Evolutionary conservation across 1,140 invertebrate species (phyloP), one percentile per base, ranked within the genome.

Genomic region (Xylocopa sonorina): DNA sequence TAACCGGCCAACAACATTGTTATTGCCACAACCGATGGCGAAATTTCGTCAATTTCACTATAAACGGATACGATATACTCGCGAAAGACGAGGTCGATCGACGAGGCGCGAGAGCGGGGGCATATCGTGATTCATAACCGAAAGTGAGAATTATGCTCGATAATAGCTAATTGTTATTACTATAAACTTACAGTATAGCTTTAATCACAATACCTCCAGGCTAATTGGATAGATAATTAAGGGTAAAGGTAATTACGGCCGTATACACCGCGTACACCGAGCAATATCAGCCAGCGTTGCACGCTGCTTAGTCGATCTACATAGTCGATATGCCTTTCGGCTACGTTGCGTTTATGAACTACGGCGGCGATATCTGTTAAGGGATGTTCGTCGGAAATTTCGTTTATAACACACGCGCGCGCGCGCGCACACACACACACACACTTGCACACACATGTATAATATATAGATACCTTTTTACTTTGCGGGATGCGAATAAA

Each of bases 141-240:
- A 84, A 90, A 91, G 89, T 90, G 89, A 87, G 85, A 92, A 92
- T 92, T 92, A 91, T 82, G 89, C 88, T 92, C 91, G 91, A 93
- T 93, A 87, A 78, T 89, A 88, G 90, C 90, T 92, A 93, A 93
- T 93, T 92, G 91, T 93, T 93, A 92, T 93, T 93, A n/a, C n/a
- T n/a, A 93, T 93, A 93, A 93, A 92, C 91, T 93, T 93, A 91
- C 87, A 92, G 89, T 90, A 91, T 91, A 91, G 90, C 89, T 92
- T 92, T 93, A 93, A 93, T 93, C 91, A 90, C 92, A 93, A 93
- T 92, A 92, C 89, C 92, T 93, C 80, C 74, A 81, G 92, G 92
- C 91, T 93, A 93, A 93, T 93, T 93, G 91, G 91, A 93, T 92
- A 92, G 91, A 93, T 93, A 92, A 93, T 93, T 93, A 92, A 92